Evolutionary conservation across 2,888 invertebrate genomes (phyloP).

Genomic region (Agriopis marginaria): DNA sequence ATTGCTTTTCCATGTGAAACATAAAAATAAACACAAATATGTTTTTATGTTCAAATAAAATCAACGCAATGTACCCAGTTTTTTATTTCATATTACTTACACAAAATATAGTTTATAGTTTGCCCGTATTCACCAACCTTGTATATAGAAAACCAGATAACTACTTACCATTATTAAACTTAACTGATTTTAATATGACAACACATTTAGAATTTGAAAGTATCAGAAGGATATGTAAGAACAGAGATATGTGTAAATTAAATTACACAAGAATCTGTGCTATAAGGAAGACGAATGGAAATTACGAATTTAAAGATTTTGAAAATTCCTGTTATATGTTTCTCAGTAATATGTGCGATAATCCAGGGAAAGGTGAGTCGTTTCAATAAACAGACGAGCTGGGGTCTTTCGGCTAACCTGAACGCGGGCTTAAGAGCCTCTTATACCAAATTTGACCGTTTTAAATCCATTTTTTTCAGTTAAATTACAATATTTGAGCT

Average conservation of each 20-base stretch:
- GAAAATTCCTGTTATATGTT: conserved; percentile 66
- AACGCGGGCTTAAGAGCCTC: no score
- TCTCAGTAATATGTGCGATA: conserved; percentile 68
- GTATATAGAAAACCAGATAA: neutral
- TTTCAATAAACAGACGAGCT: neutral
- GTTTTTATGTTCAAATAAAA: neutral
- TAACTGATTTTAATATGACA: conserved; percentile 23
- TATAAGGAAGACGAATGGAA: conserved; percentile 43
- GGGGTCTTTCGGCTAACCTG: no score
- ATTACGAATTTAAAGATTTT: conserved; percentile 56
- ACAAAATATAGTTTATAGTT: neutral
- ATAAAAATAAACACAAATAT: neutral
- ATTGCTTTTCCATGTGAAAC: neutral
- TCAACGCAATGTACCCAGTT: neutral
- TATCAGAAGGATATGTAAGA: conserved; percentile 51
- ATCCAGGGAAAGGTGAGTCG: conserved; percentile 61
- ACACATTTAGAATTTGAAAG: conserved; percentile 53
- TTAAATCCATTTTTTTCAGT: no score
- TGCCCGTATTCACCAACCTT: neutral
- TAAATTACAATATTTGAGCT: no score
- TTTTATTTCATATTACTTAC: conserved; percentile 9
- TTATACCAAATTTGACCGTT: no score
- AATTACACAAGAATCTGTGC: conserved; percentile 57
- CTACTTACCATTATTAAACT: neutral
- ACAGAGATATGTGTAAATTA: conserved; percentile 53